A percentile compares a stretch with the other conserved stretches of the same genome.
phyloP scores from a whole-genome alignment of 2,888 invertebrate genomes.

The Agriopis marginaria region DNA sequence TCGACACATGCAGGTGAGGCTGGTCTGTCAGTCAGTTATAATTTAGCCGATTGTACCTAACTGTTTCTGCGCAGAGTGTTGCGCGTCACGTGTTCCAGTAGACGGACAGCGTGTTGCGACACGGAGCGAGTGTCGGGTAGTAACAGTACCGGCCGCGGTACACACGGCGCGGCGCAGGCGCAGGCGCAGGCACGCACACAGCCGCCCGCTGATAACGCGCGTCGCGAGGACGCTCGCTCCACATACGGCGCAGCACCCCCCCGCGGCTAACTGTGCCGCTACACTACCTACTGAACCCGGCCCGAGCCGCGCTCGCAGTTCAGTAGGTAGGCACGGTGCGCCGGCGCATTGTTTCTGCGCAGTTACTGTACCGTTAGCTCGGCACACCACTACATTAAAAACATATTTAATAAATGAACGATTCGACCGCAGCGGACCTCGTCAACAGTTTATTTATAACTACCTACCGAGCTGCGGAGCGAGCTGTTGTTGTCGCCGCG shows the following conservation, averaged over 20 bases:
- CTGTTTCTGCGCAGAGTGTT: too few species aligned
- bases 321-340: not conserved
- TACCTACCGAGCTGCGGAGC: not conserved
- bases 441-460: constrained; percentile 27
- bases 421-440: constrained; percentile 32
- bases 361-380: constrained; percentile 31
- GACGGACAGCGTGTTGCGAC: not conserved
- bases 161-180: not conserved
- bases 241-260: constrained; percentile 11
- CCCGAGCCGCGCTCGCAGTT: not conserved
- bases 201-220: constrained; percentile 23
- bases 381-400: constrained; percentile 16
- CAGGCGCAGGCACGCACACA: constrained; percentile 7
- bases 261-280: too few species aligned
- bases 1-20: too few species aligned
- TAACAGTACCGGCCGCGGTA: not conserved
- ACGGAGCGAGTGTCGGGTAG: not conserved
- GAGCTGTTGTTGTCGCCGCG: not conserved
- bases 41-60: too few species aligned
- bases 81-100: too few species aligned
- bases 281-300: not conserved
- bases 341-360: constrained; percentile 1
- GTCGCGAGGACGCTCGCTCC: constrained; percentile 31
- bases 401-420: constrained; percentile 37
- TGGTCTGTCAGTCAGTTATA: too few species aligned